A percentile compares a stretch with the other conserved stretches of the same genome.
These are phyloP conservation scores for Ectemnius lituratus DNA, from an alignment of 2,888 invertebrate genomes.

Conservation along the genomic window DNA sequence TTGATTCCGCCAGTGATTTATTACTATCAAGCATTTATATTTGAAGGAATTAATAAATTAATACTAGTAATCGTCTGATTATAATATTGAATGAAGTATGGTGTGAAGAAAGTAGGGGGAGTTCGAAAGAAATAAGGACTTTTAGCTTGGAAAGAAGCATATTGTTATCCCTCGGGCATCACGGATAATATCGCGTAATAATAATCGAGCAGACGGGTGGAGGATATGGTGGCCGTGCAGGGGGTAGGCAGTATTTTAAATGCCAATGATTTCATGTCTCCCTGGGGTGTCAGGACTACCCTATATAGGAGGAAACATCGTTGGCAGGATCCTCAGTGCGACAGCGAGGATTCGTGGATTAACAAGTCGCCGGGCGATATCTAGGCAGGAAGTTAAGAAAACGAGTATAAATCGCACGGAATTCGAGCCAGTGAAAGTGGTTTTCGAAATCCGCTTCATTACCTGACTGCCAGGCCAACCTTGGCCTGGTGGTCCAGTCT, in stretches of 20 bases:
- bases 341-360: constrained; percentile 43
- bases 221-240: constrained; percentile 41
- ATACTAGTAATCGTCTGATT: no score
- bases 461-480: constrained; percentile 23
- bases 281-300: constrained; percentile 61
- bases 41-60: not conserved
- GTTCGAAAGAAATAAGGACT: not conserved
- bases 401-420: constrained; percentile 3
- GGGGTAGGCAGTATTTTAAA: constrained; percentile 71
- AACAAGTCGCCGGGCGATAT: constrained; percentile 25
- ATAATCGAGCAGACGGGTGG: constrained; percentile 45
- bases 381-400: not conserved
- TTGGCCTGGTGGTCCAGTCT: constrained; percentile 24
- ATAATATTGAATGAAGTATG: no score
- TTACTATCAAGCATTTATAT: no score
- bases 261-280: constrained; percentile 76
- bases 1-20: not conserved
- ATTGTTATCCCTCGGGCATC: constrained; percentile 40
- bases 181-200: constrained; percentile 58
- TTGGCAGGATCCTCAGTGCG: constrained; percentile 60
- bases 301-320: constrained; percentile 67
- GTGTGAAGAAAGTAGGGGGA: no score
- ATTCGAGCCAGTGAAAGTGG: constrained; percentile 62
- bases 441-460: constrained; percentile 42
- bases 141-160: constrained; percentile 20